Conservation (phyloP, 37 sponge, comb jelly and placozoan species). For the Geodia barretti region DNA sequence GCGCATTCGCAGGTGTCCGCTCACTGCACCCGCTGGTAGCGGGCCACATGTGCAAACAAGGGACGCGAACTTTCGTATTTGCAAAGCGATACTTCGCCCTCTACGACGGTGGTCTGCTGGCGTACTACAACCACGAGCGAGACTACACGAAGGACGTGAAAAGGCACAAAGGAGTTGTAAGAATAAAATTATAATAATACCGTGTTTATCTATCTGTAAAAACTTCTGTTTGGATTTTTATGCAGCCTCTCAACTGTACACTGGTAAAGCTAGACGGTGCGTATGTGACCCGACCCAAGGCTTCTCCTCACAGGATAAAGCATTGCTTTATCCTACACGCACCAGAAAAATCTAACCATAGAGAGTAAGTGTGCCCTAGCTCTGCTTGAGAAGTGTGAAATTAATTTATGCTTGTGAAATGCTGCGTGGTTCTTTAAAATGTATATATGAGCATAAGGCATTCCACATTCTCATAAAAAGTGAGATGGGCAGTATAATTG, state of each 20-base stretch:
- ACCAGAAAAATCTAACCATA: slow-evolving; percentile 42
- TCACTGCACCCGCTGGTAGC: slow-evolving; percentile 29
- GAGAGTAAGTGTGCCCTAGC: slow-evolving; percentile 32
- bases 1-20: too few relatives aligned
- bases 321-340: slow-evolving; percentile 50
- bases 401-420: too few relatives aligned
- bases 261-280: slow-evolving; percentile 18
- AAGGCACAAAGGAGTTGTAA: slow-evolving; percentile 40
- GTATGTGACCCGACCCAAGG: slow-evolving; percentile 28
- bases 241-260: neutral
- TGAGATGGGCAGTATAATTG: too few relatives aligned
- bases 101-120: slow-evolving; percentile 44
- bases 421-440: too few relatives aligned
- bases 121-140: slow-evolving; percentile 53
- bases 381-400: neutral
- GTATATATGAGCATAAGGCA: too few relatives aligned
- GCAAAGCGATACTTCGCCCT: slow-evolving; percentile 69
- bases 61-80: neutral
- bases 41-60: slow-evolving; percentile 56
- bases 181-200: too few relatives aligned
- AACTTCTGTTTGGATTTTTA: too few relatives aligned
- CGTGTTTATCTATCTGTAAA: too few relatives aligned
- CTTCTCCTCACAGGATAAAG: neutral
- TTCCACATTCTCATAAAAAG: too few relatives aligned
- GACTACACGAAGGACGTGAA: slow-evolving; percentile 54